Conservation (phyloP, 1,140 invertebrate species). For the Euwallacea similis region DNA sequence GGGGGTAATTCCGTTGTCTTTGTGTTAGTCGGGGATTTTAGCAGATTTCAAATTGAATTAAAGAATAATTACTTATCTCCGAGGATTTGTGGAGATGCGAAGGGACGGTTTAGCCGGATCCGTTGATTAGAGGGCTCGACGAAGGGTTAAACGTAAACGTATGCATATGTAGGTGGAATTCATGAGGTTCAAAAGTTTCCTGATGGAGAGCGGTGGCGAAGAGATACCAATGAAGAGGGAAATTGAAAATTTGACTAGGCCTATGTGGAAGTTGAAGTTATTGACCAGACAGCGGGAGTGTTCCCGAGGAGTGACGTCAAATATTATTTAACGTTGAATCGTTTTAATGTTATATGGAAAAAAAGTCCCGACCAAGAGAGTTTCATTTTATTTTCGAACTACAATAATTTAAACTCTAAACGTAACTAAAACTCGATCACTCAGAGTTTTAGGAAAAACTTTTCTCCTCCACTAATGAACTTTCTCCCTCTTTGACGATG, state of each 20-base stretch:
- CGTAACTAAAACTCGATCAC: not conserved
- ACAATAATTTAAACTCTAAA: too few relatives aligned
- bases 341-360: too few relatives aligned
- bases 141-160: not conserved
- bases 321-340: too few relatives aligned
- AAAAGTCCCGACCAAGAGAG: too few relatives aligned
- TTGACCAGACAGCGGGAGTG: too few relatives aligned
- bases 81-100: conserved; percentile 6
- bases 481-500: conserved; percentile 3
- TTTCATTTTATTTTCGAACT: too few relatives aligned
- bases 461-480: conserved; percentile 6
- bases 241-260: too few relatives aligned
- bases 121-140: conserved; percentile 5
- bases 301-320: too few relatives aligned
- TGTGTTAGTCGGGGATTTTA: conserved; percentile 2
- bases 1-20: conserved; percentile 11
- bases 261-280: too few relatives aligned
- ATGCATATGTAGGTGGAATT: not conserved
- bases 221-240: too few relatives aligned
- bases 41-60: conserved; percentile 14
- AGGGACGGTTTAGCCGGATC: not conserved
- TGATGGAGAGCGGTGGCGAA: too few relatives aligned
- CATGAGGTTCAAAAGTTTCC: too few relatives aligned
- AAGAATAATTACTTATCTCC: conserved; percentile 11
- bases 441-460: conserved; percentile 1